Evolutionary conservation across 2,113 vertebrate genomes (phyloP), one percentile per base, ranked within the genome.

Genomic region (Chaetura pelagica): DNA sequence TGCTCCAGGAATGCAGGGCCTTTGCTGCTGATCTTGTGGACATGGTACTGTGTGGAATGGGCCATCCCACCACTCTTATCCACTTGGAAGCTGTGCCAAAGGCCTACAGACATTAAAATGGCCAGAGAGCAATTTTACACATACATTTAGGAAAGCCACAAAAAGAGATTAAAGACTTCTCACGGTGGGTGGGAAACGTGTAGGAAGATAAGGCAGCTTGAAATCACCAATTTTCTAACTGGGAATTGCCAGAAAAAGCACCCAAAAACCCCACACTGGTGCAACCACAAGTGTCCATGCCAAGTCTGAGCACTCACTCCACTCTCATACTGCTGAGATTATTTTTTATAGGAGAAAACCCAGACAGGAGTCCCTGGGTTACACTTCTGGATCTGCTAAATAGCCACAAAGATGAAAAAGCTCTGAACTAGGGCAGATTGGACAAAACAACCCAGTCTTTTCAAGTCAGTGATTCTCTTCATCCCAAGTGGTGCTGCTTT

Each of bases 151-250:
- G 10, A 26, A 55, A 59, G 21, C 22, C 49, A 42, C 26, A 68
- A 44, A 44, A 77, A 62, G 12, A 51, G 34, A 62, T 35, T 51
- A 34, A 38, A 21, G 32, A 15, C 38, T 64, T 48, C 24, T 29
- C 2, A 0, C 54, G 42, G 38, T 2, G 3, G n/a, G 21, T 6
- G 7, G 40, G 29, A 57, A 87, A n/a, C 2, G 0, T 3, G 4
- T 32, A 74, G 61, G 23, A 49, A 84, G 48, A 63, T 3, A 42
- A 42, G 4, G 54, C 20, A 87, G 30, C 61, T 68, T 63, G 52
- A 83, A 67, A 63, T 14, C 59, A 30, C 34, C 22, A 73, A 30
- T 20, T 55, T 35, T 66, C 42, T 35, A 54, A 58, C 11, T 64
- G 23, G 34, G 40, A 82, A 17, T 27, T 73, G 48, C 48, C 67